Conservation (phyloP, 2,113 vertebrate species). For the Dolichotis patagonum region DNA sequence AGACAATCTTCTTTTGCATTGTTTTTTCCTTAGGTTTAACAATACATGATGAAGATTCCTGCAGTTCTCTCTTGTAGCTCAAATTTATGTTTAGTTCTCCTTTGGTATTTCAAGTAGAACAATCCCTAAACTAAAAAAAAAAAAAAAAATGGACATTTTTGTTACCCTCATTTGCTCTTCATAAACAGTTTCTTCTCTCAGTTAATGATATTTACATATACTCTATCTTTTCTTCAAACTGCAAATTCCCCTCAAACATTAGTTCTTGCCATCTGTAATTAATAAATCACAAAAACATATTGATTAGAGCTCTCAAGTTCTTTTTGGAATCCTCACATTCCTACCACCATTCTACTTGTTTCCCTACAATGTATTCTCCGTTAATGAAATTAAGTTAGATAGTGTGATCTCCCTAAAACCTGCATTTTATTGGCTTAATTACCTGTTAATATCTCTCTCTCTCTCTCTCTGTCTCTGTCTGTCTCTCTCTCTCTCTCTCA, state of each 20-base stretch:
- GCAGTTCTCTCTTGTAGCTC: neutral
- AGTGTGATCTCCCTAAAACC: neutral
- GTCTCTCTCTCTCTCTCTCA: neutral
- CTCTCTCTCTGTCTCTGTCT: neutral
- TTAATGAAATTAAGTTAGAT: neutral
- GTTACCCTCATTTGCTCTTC: neutral
- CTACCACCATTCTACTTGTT: neutral
- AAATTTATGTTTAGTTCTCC: neutral
- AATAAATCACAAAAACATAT: neutral
- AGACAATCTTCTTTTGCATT: neutral
- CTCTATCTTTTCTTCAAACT: neutral
- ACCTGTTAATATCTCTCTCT: neutral
- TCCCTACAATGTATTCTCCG: neutral
- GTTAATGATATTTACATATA: neutral
- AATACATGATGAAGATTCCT: neutral
- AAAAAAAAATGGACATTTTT: neutral
- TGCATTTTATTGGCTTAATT: neutral
- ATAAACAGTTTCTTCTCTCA: neutral
- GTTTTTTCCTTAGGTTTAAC: neutral
- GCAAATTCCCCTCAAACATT: neutral
- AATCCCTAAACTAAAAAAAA: neutral
- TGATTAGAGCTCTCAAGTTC: neutral
- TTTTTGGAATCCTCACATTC: neutral
- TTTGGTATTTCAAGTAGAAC: neutral
- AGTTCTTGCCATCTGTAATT: neutral